Evolutionary conservation across 2,797 vertebrate genomes (phyloP).

Genomic region (Artibeus lituratus): DNA sequence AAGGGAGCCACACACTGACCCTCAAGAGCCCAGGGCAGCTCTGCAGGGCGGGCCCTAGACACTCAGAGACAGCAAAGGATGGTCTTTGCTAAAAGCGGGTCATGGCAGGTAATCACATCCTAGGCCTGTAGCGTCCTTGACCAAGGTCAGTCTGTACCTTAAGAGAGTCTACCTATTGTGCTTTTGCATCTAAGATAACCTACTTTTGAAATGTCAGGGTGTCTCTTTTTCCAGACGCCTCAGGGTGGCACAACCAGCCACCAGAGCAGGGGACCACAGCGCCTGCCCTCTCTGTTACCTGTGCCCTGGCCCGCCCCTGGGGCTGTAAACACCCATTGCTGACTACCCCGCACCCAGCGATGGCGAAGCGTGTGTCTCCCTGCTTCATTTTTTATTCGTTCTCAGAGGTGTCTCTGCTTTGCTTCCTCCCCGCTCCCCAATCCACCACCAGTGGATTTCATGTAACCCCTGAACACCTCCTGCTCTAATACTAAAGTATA

Average conservation of each 20-base stretch:
- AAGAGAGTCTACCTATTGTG: neutral
- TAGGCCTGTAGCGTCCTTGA: neutral
- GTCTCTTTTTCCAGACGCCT: neutral
- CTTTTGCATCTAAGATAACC: neutral
- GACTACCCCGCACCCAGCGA: neutral
- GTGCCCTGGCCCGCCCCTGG: neutral
- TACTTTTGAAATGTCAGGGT: neutral
- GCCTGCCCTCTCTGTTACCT: neutral
- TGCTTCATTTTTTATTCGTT: neutral
- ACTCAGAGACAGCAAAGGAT: neutral
- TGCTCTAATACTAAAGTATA: accelerated
- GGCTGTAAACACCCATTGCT: neutral
- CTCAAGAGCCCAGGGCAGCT: neutral
- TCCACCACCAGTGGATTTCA: neutral
- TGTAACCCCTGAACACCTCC: neutral
- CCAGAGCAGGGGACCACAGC: neutral
- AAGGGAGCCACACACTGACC: neutral
- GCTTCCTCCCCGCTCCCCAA: neutral
- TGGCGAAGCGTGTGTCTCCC: neutral
- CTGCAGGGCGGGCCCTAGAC: neutral
- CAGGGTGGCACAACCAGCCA: neutral
- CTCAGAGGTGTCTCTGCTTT: neutral
- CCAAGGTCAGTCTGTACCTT: neutral
- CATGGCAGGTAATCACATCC: neutral
- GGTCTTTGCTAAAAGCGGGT: neutral